Evolutionary conservation across 2,797 vertebrate species (phyloP).

Genomic region (Gymnopithys bicolor): DNA sequence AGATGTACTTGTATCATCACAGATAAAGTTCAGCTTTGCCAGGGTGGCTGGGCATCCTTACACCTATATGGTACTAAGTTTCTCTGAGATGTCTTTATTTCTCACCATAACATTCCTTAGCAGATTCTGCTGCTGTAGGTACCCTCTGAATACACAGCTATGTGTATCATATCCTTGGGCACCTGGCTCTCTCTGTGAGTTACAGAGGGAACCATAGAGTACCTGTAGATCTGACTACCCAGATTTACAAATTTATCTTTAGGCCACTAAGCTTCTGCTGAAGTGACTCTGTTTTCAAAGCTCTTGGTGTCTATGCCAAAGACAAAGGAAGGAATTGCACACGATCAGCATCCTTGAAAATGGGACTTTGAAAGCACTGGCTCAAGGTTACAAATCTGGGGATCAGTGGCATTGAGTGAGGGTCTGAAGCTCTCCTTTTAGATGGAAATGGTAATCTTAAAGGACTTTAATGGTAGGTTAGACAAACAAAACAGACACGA

Average conservation of each 20-base stretch:
- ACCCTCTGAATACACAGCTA: background rate
- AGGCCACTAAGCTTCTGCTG: background rate
- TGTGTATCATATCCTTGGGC: background rate
- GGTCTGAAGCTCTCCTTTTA: background rate
- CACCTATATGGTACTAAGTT: background rate
- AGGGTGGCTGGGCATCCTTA: background rate
- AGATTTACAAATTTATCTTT: background rate
- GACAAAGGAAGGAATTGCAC: background rate
- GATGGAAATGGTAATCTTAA: background rate
- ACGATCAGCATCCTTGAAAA: background rate
- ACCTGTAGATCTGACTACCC: background rate
- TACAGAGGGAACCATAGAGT: background rate
- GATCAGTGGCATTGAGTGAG: background rate
- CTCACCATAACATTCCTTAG: background rate
- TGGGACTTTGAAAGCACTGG: background rate
- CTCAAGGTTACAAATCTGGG: background rate
- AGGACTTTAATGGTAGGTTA: background rate
- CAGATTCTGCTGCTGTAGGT: background rate
- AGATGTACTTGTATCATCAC: background rate
- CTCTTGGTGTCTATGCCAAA: background rate
- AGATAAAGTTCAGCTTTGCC: background rate
- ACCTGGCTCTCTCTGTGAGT: background rate
- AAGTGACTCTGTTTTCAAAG: background rate
- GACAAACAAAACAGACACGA: background rate
- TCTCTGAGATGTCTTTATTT: background rate